Conservation (phyloP, 35 echinoderm and acorn worm species). For the Stichopus chloronotus region DNA sequence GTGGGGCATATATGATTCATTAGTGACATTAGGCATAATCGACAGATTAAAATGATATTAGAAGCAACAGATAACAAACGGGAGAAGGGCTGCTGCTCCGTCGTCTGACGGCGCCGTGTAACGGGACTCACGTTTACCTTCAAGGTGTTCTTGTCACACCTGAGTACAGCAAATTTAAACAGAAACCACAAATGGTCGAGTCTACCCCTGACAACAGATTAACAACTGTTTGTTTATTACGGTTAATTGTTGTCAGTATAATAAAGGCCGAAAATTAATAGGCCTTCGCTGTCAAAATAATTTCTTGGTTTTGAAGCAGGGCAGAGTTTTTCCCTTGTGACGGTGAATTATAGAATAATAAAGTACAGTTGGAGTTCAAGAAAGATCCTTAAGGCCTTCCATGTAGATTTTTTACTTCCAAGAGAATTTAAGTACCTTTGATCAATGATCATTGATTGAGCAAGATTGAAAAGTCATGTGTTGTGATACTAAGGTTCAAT, state of each 20-base stretch:
- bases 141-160: background rate
- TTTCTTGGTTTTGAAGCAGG: background rate
- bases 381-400: too few relatives aligned
- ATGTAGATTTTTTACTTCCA: too few relatives aligned
- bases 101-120: background rate
- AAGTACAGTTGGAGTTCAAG: too few relatives aligned
- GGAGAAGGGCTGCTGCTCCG: background rate
- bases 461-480: too few relatives aligned
- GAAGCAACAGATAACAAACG: background rate
- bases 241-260: background rate
- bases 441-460: too few relatives aligned
- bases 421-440: too few relatives aligned
- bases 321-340: too few relatives aligned
- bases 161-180: slow-evolving; percentile 9
- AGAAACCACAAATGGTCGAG: background rate
- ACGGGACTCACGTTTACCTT: too few relatives aligned
- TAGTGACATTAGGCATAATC: slow-evolving; percentile 27
- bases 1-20: slow-evolving; percentile 26
- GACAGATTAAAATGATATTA: slow-evolving; percentile 14
- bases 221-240: background rate
- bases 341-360: too few relatives aligned
- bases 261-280: background rate
- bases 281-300: background rate
- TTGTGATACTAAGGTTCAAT: too few relatives aligned
- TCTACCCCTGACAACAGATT: background rate